Conservation (phyloP, 2,113 vertebrate genomes). For the Poicephalus gulielmi region DNA sequence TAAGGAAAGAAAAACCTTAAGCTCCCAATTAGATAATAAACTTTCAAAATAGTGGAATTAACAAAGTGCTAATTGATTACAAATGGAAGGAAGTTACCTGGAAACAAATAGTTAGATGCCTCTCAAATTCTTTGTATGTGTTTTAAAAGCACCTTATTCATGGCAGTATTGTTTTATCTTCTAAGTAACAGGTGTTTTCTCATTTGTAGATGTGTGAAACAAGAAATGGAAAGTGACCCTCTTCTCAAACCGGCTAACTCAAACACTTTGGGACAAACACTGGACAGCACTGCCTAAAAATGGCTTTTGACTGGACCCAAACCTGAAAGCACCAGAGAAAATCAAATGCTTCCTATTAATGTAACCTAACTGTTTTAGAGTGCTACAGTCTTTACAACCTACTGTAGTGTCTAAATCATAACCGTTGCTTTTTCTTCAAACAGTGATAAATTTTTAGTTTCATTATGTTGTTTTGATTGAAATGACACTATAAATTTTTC, state of each 20-base stretch:
- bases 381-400: slow-evolving; percentile 67
- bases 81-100: background rate
- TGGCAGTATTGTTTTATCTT: background rate
- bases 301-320: slow-evolving; percentile 73
- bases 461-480: slow-evolving; percentile 78
- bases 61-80: background rate
- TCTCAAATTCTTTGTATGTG: background rate
- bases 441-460: slow-evolving; percentile 77
- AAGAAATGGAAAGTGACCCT: slow-evolving; percentile 84
- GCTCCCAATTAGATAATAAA: background rate
- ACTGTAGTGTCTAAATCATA: slow-evolving; percentile 76
- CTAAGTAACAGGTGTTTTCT: slow-evolving; percentile 43
- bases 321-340: slow-evolving; percentile 90
- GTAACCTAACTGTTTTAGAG: slow-evolving; percentile 73
- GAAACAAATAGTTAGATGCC: background rate
- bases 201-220: slow-evolving; percentile 82
- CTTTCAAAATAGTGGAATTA: background rate
- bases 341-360: slow-evolving; percentile 86
- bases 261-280: slow-evolving; percentile 89
- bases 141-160: background rate
- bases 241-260: slow-evolving; percentile 87
- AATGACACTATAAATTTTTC: slow-evolving; percentile 81
- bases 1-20: background rate
- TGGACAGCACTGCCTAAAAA: slow-evolving; percentile 86
- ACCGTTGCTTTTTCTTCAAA: slow-evolving; percentile 82